phyloP scores from a whole-genome alignment of 2,797 vertebrate species.

The Bovichtus variegatus region DNA sequence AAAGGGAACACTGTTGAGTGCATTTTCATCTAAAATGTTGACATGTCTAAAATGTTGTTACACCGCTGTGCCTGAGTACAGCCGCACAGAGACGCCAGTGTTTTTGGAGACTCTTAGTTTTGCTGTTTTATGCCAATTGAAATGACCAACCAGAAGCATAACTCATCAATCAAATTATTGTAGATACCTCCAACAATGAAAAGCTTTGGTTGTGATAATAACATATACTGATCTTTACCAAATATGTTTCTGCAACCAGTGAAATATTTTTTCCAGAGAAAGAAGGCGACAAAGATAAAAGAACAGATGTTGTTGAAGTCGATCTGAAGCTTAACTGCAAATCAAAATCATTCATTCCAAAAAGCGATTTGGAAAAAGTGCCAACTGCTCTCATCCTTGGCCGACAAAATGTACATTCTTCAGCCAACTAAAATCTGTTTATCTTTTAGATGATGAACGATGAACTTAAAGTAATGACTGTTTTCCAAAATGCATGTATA shows the following conservation, averaged over 20 bases:
- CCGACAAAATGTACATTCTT: slow-evolving; percentile 12
- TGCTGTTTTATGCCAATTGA: slow-evolving; percentile 8
- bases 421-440: slow-evolving; percentile 44
- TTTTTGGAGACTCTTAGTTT: not conserved
- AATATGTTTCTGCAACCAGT: slow-evolving; percentile 9
- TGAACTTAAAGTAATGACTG: slow-evolving; percentile 8
- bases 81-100: not conserved
- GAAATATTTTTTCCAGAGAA: slow-evolving; percentile 37
- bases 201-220: slow-evolving; percentile 9
- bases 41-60: not conserved
- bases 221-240: not conserved
- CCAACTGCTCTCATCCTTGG: slow-evolving; percentile 34
- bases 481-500: slow-evolving; percentile 13
- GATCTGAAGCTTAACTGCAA: slow-evolving; percentile 14
- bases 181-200: not conserved
- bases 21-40: slow-evolving; percentile 1
- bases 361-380: slow-evolving; percentile 25
- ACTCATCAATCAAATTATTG: slow-evolving; percentile 18
- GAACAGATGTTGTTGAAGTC: slow-evolving; percentile 60
- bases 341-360: slow-evolving; percentile 32
- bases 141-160: slow-evolving; percentile 12
- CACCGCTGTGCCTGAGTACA: not conserved
- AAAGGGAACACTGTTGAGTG: not conserved
- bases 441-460: slow-evolving; percentile 40
- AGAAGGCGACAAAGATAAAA: slow-evolving; percentile 57